phyloP scores from a whole-genome alignment of 2,113 vertebrate genomes.

The Synodontis membranacea region DNA sequence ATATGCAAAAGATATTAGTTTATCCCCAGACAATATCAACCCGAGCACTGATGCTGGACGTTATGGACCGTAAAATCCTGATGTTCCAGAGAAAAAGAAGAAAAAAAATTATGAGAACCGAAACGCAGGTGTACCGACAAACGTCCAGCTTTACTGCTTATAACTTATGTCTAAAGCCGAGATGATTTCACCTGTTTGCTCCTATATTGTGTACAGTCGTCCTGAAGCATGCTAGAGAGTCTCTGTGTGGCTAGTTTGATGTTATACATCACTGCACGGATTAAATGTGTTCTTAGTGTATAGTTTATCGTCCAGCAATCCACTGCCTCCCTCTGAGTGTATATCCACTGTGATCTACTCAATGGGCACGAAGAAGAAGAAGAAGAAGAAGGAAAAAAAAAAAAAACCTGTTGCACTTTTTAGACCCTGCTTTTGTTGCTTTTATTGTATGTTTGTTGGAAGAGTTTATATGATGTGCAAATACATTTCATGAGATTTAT shows the following conservation, averaged over 20 bases:
- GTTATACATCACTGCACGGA: slow-evolving; percentile 86
- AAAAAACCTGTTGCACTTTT: slow-evolving; percentile 90
- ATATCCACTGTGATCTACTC: slow-evolving; percentile 88
- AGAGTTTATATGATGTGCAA: slow-evolving; percentile 46
- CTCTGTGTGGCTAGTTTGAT: slow-evolving; percentile 73
- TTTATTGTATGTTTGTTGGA: slow-evolving; percentile 40
- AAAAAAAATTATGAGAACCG: neutral
- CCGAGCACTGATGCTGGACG: slow-evolving; percentile 5
- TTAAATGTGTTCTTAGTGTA: slow-evolving; percentile 67
- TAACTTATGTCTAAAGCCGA: neutral
- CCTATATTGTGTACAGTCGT: slow-evolving; percentile 32
- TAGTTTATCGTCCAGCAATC: slow-evolving; percentile 83
- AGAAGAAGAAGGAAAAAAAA: too few relatives aligned
- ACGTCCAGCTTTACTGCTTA: neutral
- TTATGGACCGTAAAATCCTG: neutral
- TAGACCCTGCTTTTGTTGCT: slow-evolving; percentile 40
- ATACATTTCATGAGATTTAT: slow-evolving; percentile 64
- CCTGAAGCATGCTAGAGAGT: slow-evolving; percentile 39
- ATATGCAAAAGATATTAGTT: slow-evolving; percentile 7
- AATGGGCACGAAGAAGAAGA: slow-evolving; percentile 81
- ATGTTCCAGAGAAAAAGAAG: too few relatives aligned
- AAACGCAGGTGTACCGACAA: neutral
- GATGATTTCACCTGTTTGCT: slow-evolving; percentile 10
- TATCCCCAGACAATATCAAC: neutral
- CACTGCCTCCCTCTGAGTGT: slow-evolving; percentile 85